A percentile compares a stretch with the other conserved stretches of the same genome.
phyloP scores from a whole-genome alignment of 2,797 vertebrate species.

The Chaetophractus vellerosus region DNA sequence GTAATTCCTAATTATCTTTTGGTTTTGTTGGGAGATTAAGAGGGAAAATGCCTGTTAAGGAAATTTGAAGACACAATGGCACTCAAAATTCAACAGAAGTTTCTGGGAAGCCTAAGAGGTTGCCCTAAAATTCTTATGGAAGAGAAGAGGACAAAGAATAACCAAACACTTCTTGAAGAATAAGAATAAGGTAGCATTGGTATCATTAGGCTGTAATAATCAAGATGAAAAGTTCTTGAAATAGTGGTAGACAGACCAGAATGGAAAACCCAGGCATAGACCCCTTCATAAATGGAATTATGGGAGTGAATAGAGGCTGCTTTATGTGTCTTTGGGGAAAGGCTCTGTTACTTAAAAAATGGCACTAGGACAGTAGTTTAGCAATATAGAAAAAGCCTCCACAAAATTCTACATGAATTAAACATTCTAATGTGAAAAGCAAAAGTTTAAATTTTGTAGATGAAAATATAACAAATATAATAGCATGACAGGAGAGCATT shows the following conservation, averaged over 20 bases:
- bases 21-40: background rate
- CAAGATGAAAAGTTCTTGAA: background rate
- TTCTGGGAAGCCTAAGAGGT: conserved; percentile 1
- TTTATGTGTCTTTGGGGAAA: background rate
- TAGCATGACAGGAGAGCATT: background rate
- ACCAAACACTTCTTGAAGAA: background rate
- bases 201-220: background rate
- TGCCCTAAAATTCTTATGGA: conserved; percentile 35
- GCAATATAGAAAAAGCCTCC: background rate
- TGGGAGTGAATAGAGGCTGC: background rate
- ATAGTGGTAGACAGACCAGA: background rate
- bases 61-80: conserved; percentile 52
- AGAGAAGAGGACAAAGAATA: conserved; percentile 34
- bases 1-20: background rate
- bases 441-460: conserved; percentile 26
- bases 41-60: background rate
- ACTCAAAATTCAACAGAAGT: conserved; percentile 17
- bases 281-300: background rate
- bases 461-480: background rate
- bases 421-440: conserved; percentile 33
- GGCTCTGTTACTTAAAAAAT: background rate
- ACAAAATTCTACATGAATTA: conserved; percentile 34
- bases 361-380: background rate
- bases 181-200: background rate
- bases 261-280: background rate